Evolutionary conservation across 2,113 vertebrate genomes (phyloP).

Genomic region (Varanus komodoensis): DNA sequence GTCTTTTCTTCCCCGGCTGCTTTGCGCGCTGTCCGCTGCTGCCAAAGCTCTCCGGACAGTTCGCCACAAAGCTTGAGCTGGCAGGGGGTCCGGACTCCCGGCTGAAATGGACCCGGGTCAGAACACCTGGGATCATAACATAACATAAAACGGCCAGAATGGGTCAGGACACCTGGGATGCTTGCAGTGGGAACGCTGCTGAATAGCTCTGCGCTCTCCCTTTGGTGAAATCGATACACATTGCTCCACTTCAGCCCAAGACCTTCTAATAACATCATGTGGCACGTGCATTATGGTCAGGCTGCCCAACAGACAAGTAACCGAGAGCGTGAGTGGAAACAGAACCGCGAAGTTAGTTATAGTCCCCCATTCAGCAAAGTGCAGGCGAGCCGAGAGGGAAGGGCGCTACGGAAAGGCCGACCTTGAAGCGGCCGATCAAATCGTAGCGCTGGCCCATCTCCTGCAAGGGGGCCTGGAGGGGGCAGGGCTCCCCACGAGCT

Average conservation of each 20-base stretch:
- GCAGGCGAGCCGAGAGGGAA: neutral
- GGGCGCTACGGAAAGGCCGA: conserved; percentile 68
- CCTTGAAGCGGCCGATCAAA: conserved; percentile 97
- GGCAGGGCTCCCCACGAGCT: no score
- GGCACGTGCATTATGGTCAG: neutral
- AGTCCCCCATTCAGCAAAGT: neutral
- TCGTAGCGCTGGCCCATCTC: conserved; percentile 82
- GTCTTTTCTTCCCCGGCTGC: no score
- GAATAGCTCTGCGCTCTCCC: neutral
- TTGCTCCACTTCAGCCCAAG: neutral
- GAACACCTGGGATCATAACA: no score
- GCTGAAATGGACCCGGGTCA: no score
- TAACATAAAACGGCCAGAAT: no score
- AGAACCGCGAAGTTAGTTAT: neutral
- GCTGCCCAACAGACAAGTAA: conserved; percentile 20
- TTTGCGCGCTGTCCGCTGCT: no score
- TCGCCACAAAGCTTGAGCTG: no score
- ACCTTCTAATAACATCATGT: neutral
- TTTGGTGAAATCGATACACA: neutral
- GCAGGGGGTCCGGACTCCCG: no score
- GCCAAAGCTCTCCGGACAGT: no score
- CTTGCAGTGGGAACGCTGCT: neutral
- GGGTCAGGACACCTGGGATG: neutral
- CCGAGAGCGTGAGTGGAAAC: neutral
- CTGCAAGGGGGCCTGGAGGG: no score